Conservation (phyloP, 1,140 invertebrate species). For the Solen grandis region DNA sequence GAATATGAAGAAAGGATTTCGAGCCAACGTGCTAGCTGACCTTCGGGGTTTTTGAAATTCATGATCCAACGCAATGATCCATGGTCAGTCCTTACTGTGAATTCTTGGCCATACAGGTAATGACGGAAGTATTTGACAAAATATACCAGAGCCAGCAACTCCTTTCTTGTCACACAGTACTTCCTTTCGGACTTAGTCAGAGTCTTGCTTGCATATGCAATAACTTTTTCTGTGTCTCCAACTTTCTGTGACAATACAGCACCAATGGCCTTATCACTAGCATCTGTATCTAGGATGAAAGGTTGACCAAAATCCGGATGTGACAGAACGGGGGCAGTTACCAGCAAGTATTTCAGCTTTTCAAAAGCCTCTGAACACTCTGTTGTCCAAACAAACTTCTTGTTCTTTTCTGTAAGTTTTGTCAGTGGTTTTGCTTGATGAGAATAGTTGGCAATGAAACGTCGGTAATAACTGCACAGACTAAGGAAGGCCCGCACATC, state of each 20-base stretch:
- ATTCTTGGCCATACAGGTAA: conserved; percentile 56
- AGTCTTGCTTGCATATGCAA: too few relatives aligned
- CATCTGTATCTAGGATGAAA: too few relatives aligned
- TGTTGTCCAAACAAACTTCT: conserved; percentile 9
- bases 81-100: conserved; percentile 61
- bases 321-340: conserved; percentile 13
- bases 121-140: conserved; percentile 54
- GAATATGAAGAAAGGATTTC: conserved; percentile 57
- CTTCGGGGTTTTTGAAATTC: conserved; percentile 53
- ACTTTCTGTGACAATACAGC: not conserved
- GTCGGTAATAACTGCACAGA: too few relatives aligned
- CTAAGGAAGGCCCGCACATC: conserved; percentile 66
- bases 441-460: too few relatives aligned
- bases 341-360: conserved; percentile 26
- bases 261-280: conserved; percentile 20
- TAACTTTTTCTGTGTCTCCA: not conserved
- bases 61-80: too few relatives aligned
- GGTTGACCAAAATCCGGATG: conserved; percentile 71
- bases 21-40: conserved; percentile 65
- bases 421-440: not conserved
- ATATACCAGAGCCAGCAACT: too few relatives aligned
- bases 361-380: conserved; percentile 33
- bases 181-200: conserved; percentile 19
- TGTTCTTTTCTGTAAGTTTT: conserved; percentile 16
- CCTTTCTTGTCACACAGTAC: too few relatives aligned